These are phyloP conservation scores for Antechinus flavipes DNA, from an alignment of 2,113 vertebrate genomes.

Conservation along the genomic window DNA sequence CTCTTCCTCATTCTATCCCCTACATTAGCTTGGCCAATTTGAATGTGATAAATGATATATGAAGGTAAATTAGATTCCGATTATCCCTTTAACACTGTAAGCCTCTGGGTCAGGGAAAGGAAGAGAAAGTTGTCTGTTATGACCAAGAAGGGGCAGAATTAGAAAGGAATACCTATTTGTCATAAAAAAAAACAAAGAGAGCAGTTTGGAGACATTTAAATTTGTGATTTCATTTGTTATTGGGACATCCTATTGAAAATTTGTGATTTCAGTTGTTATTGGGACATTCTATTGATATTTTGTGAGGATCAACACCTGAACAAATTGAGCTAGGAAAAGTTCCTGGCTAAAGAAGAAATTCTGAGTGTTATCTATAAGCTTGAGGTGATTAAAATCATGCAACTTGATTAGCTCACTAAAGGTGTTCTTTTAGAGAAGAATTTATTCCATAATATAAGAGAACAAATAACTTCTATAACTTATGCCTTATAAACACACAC, in stretches of 20 bases:
- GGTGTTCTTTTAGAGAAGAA: neutral
- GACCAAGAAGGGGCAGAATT: neutral
- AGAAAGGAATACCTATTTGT: constrained; percentile 12
- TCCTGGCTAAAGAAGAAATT: constrained; percentile 1
- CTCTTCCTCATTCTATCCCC: neutral
- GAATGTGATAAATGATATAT: neutral
- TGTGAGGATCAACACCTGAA: neutral
- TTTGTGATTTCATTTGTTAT: neutral
- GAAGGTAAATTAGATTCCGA: neutral
- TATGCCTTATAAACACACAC: neutral
- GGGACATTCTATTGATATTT: neutral
- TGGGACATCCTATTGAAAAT: neutral
- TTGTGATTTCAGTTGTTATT: neutral
- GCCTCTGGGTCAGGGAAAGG: neutral
- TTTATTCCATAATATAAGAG: constrained; percentile 7
- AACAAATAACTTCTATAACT: neutral
- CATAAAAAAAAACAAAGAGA: neutral
- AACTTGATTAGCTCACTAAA: neutral
- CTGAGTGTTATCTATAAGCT: neutral
- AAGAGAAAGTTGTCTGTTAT: neutral
- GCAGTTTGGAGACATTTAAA: neutral
- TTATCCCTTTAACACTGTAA: neutral
- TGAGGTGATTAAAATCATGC: neutral
- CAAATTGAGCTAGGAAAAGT: neutral
- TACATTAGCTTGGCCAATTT: neutral